Percentiles rank a stretch among this genome's conserved stretches.
These are phyloP conservation scores for Orthosia incerta DNA, from an alignment of 2,888 invertebrate genomes.

Conservation along the genomic window DNA sequence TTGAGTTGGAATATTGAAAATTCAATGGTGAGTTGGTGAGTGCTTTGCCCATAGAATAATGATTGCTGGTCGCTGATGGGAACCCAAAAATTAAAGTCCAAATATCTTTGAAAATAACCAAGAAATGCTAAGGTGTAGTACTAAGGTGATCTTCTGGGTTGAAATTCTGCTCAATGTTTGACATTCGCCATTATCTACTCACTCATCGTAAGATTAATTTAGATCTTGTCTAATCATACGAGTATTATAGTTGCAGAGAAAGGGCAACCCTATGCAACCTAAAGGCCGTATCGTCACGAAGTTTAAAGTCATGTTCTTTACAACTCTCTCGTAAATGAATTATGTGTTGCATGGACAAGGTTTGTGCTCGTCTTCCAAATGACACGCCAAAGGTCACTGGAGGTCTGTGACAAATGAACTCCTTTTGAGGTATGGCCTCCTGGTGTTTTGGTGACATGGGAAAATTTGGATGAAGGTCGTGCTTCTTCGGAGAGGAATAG, in stretches of 20 bases:
- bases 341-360: constrained; percentile 39
- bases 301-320: constrained; percentile 47
- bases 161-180: not conserved
- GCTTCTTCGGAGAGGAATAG: not conserved
- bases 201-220: not conserved
- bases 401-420: constrained; percentile 26
- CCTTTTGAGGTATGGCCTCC: constrained; percentile 34
- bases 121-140: too few species aligned
- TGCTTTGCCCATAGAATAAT: too few species aligned
- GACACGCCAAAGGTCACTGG: constrained; percentile 37
- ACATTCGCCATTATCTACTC: not conserved
- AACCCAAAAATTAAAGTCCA: not conserved
- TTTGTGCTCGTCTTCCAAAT: constrained; percentile 38
- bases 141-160: not conserved
- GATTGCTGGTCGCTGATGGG: too few species aligned
- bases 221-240: not conserved
- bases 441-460: constrained; percentile 25
- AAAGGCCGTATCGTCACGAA: constrained; percentile 63
- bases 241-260: not conserved
- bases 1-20: not conserved
- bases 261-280: constrained; percentile 46
- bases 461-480: not conserved
- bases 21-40: too few species aligned
- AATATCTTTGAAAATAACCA: not conserved
- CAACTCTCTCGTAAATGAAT: constrained; percentile 56